Evolutionary conservation across 2,113 vertebrate species (phyloP).

Genomic region (Tyto alba): DNA sequence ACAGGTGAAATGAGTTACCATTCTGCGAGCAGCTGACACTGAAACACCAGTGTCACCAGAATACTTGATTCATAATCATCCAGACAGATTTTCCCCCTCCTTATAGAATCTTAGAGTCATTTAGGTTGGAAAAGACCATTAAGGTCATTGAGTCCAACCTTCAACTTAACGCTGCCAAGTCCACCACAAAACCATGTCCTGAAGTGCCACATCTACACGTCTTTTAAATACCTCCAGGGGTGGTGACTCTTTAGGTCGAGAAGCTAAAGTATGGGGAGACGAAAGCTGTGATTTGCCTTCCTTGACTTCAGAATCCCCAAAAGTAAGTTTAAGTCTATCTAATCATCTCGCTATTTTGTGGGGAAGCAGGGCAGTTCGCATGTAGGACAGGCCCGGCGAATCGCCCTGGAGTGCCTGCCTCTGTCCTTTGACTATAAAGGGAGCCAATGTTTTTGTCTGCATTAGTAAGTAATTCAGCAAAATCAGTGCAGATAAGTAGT

Average conservation of each 20-base stretch:
- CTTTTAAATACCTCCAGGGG: neutral
- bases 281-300: neutral
- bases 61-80: neutral
- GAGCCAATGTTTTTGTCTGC: neutral
- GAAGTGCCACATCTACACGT: neutral
- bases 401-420: neutral
- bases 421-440: neutral
- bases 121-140: neutral
- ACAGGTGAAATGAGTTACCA: accelerated
- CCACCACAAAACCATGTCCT: neutral
- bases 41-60: neutral
- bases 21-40: neutral
- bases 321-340: neutral
- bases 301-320: neutral
- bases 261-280: neutral
- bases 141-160: neutral
- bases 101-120: neutral
- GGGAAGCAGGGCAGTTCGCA: neutral
- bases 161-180: neutral
- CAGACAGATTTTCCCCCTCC: neutral
- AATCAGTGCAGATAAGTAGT: neutral
- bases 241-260: neutral
- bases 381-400: accelerated
- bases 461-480: neutral
- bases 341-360: accelerated